Base-by-base conservation (phyloP, 2,888 invertebrate genomes). In the Achlya flavicornis region DNA sequence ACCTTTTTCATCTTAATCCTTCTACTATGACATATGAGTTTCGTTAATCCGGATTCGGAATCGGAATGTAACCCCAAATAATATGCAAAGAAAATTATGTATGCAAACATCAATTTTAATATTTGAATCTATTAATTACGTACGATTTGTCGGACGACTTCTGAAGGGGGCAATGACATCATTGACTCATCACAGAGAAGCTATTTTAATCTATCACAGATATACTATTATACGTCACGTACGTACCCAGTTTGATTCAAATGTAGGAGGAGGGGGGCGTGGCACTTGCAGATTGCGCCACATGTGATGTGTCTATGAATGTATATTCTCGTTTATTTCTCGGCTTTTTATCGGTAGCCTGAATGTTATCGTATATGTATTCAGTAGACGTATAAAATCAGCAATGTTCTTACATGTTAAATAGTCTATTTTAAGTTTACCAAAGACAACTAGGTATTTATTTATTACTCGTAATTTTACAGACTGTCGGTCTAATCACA, bases 391-490 rank as follows among this genome's bases (percentile, higher is more conserved):
- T 19, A 10, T 53, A 19, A 14, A 16, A 16, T 53, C 10, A 7
- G 53, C 53, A 19, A 53, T 53, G 53, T 19, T 53, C 3, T 19
- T 53, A 12, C 3, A 41, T 41, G 12, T 41, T 41, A 38, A 38
- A 38, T 38, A 38, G 10, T 38, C 16, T 48, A 48, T 48, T 48
- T 5, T 48, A 48, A 26, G 26, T 26, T 26, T 53, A 53, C 19
- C 53, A 53, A 19, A 10, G n/a, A 19, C 53, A 19, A 10, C 10
- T 0, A 46, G n/a, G 8, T 41, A 41, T 41, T 41, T 41, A 12
- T 12, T 35, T 35, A 35, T 14, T 3, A 53, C 75, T 72, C 72
- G 67, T 72, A 68, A 67, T 73, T 4, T 1, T 6, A 19, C 0
- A 6, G 63, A 26, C 26, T 26, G 26, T 26, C 26, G 26, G 26